Conservation (phyloP, 2,888 invertebrate species). For the Cephus rjabovi region DNA sequence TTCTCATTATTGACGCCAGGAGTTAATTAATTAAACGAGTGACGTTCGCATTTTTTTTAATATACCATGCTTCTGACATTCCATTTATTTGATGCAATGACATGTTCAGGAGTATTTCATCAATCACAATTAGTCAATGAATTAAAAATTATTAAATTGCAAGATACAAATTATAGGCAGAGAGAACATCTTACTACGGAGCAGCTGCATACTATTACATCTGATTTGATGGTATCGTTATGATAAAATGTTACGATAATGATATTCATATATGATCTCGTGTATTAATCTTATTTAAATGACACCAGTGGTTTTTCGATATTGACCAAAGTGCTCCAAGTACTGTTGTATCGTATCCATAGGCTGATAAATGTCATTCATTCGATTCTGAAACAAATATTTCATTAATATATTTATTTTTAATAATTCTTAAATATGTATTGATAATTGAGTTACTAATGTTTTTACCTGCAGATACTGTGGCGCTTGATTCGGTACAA, state of each 20-base stretch:
- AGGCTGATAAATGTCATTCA: conserved; percentile 89
- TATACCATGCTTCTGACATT: background rate
- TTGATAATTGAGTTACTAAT: background rate
- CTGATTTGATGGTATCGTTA: background rate
- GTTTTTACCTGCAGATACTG: conserved; percentile 72
- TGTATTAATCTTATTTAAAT: conserved; percentile 35
- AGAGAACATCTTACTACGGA: background rate
- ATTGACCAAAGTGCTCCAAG: conserved; percentile 91
- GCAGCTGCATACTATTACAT: background rate
- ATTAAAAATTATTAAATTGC: background rate
- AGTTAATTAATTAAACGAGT: background rate
- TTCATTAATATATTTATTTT: background rate
- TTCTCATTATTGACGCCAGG: background rate
- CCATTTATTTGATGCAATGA: background rate
- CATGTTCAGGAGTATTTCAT: background rate
- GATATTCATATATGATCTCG: background rate
- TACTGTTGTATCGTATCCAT: conserved; percentile 95
- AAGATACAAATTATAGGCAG: background rate
- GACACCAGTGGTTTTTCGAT: conserved; percentile 81
- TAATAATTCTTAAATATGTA: background rate
- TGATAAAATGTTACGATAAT: background rate
- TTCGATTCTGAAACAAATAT: conserved; percentile 70
- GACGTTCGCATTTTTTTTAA: background rate
- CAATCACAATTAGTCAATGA: background rate
- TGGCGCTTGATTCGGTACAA: conserved; percentile 80